phyloP scores from a whole-genome alignment of 2,113 vertebrate species.

The Xyliphius kryptos region DNA sequence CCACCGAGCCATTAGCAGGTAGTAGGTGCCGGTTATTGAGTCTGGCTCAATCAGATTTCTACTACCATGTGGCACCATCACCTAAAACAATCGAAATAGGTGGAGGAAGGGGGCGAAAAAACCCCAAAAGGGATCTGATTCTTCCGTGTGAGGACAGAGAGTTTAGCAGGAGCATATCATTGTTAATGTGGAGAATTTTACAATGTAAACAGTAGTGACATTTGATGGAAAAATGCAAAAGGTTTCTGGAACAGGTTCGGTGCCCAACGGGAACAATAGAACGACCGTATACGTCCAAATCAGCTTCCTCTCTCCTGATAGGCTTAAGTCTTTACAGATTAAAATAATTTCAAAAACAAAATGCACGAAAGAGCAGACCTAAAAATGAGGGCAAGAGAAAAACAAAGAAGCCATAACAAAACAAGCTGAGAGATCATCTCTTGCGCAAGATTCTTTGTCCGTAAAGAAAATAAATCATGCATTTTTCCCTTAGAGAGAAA shows the following conservation, averaged over 20 bases:
- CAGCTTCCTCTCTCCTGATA: slow-evolving; percentile 63
- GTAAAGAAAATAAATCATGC: slow-evolving; percentile 55
- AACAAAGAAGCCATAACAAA: slow-evolving; percentile 56
- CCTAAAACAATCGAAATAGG: neutral
- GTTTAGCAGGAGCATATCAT: neutral
- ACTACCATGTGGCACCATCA: neutral
- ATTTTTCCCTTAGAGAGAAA: slow-evolving; percentile 60
- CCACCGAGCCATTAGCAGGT: too few relatives aligned
- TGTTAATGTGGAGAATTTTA: slow-evolving; percentile 14
- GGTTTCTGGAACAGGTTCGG: slow-evolving; percentile 50
- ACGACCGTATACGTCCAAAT: slow-evolving; percentile 60
- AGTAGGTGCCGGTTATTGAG: too few relatives aligned
- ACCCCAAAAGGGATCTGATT: slow-evolving; percentile 7
- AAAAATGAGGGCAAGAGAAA: slow-evolving; percentile 24
- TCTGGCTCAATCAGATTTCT: too few relatives aligned
- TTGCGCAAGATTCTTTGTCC: slow-evolving; percentile 42
- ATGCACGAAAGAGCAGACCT: slow-evolving; percentile 60
- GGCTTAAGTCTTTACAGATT: slow-evolving; percentile 57
- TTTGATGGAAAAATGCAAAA: slow-evolving; percentile 22
- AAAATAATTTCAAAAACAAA: slow-evolving; percentile 36
- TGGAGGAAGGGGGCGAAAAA: neutral
- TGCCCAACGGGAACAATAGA: slow-evolving; percentile 57
- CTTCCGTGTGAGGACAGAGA: slow-evolving; percentile 6
- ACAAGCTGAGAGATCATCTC: slow-evolving; percentile 46
- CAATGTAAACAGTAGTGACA: slow-evolving; percentile 25